Evolutionary conservation across 92 coral and sea anemone species (phyloP).

Genomic region (Pocillopora meandrina): DNA sequence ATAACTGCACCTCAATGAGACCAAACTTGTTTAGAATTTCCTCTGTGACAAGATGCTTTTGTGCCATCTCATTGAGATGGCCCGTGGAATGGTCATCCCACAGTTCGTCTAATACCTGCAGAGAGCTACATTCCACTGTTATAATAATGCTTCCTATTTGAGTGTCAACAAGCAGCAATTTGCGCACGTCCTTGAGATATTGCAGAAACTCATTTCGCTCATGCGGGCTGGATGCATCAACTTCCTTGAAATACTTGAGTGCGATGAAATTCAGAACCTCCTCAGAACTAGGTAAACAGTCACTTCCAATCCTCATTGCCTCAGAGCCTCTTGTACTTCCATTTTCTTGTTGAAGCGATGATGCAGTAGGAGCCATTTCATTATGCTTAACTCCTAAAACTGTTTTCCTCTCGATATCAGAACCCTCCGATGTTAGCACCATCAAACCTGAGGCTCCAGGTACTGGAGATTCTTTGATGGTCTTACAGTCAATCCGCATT

Average conservation of each 20-base stretch:
- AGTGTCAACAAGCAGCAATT: background rate
- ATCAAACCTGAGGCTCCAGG: too few relatives aligned
- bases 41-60: background rate
- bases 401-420: too few relatives aligned
- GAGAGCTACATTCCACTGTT: background rate
- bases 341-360: too few relatives aligned
- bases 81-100: background rate
- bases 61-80: background rate
- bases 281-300: background rate
- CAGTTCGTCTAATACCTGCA: background rate
- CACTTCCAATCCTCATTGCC: too few relatives aligned
- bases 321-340: too few relatives aligned
- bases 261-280: background rate
- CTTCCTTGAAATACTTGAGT: background rate
- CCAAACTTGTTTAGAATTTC: background rate
- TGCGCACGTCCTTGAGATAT: background rate
- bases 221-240: background rate
- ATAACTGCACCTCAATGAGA: background rate
- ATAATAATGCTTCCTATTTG: background rate
- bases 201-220: conserved; percentile 1
- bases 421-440: too few relatives aligned
- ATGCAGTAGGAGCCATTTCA: too few relatives aligned
- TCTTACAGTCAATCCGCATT: too few relatives aligned
- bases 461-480: too few relatives aligned
- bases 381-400: too few relatives aligned